Evolutionary conservation across 2,797 vertebrate species (phyloP), one percentile per base, ranked within the genome.

Genomic region (Lagocephalus sceleratus): DNA sequence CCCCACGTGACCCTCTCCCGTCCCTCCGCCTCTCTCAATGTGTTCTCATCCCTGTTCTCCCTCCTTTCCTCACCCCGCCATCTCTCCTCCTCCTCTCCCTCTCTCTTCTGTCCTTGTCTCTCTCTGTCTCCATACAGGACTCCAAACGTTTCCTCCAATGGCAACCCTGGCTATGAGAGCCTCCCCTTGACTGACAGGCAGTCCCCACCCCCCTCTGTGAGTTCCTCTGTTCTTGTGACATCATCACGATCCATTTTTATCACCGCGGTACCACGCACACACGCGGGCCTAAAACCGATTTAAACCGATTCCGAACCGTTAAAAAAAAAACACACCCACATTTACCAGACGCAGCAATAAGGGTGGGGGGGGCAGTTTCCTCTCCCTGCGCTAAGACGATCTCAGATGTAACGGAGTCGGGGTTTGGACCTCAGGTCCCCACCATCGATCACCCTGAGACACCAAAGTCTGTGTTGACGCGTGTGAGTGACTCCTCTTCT

Each of bases 91-190:
- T 82, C 71, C 59, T 66, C 64, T 71, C 63, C 59, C 55, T 54
- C 64, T 69, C 66, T 75, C 67, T 64, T 65, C 72, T 74, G 68
- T 81, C 82, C 76, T 81, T 88, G 79, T 90, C 82, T 90, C 81
- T 89, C 68, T 91, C 85, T 90, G 70, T 90, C 87, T 90, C 84
- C 81, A 81, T 47, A 73, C 91, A 96, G 94, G 94, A 96, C 91
- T 95, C 94, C 89, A 96, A 96, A 92, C 94, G 93, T 89, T 95
- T 95, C 84, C 93, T 96, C 87, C 94, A 96, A 93, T 96, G 94
- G 94, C 94, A 96, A 93, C 94, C 94, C 80, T 96, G 94, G 90
- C 92, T 96, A 93, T 96, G 94, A 96, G 91, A 94, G 91, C 84
- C 88, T 94, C 76, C 88, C 92, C 84, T 81, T 92, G 78, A 90